Percentiles rank a stretch among this genome's conserved stretches.
Conservation (phyloP, 1,140 invertebrate species). For the Hormaphis cornu region DNA sequence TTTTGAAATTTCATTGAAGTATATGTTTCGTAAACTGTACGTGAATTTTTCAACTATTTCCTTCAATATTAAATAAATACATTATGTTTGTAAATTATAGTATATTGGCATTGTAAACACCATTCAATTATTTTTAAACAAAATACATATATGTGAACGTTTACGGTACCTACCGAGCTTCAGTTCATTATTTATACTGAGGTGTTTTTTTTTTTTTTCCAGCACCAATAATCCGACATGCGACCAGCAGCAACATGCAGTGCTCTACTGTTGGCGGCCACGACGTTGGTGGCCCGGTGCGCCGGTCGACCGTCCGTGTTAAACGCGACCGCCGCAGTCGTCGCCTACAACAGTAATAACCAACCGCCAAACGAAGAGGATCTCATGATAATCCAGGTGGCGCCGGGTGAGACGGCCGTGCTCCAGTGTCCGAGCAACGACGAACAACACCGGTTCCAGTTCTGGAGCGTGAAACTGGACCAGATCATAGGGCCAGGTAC, state of each 20-base stretch:
- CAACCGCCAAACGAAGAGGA: neutral
- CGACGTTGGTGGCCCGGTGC: neutral
- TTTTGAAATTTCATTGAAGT: too few species aligned
- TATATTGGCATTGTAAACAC: too few species aligned
- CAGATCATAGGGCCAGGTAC: conserved; percentile 54
- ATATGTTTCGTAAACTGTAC: too few species aligned
- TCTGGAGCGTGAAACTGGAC: conserved; percentile 53
- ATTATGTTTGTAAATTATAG: too few species aligned
- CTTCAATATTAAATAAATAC: too few species aligned
- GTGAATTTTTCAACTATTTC: too few species aligned
- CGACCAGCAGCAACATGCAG: neutral
- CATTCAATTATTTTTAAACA: neutral
- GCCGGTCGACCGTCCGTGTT: neutral
- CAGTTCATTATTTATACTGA: neutral
- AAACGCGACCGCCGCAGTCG: neutral
- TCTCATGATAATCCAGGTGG: conserved; percentile 43
- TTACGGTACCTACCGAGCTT: neutral
- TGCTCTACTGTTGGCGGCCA: neutral
- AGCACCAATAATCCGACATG: too few species aligned
- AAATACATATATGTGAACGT: neutral
- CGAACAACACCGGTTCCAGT: conserved; percentile 55
- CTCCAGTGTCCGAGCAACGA: conserved; percentile 56
- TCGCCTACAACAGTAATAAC: neutral
- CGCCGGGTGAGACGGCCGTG: conserved; percentile 49
- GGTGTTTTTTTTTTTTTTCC: too few species aligned